Base-by-base conservation (phyloP, 2,113 vertebrate genomes). In the Mesitornis unicolor region DNA sequence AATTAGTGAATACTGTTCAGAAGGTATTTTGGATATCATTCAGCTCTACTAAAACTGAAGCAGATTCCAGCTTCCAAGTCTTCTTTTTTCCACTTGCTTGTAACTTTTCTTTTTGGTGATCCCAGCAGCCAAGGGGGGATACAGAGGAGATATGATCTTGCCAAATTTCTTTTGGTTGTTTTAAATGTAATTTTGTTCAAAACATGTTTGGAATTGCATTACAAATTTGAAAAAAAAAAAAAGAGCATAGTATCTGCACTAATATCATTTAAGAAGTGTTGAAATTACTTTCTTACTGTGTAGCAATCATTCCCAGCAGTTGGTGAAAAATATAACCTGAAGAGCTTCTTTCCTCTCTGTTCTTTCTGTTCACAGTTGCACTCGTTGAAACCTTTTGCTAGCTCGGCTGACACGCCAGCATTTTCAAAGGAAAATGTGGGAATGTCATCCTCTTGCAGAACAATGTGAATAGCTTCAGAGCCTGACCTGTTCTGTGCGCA, bases 111-210 rank as follows among this genome's bases (percentile, higher is more conserved):
- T 83, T 96, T 94, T 82, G 61, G 75, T 91, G 79, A 95, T 93
- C 82, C 67, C 65, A 90, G 63, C 74, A 96, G 79, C 79, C 87
- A 71, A 73, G 36, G 9, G 59, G 63, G 35, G 51, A n/a, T 84
- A 50, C 22, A 33, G 90, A 94, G 76, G 54, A 92, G 90, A 86
- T 93, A 92, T 0, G 6, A 92, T 92, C 79, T 92, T 94, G 93
- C 87, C 96, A 96, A 80, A 93, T 90, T 96, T 96, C 82, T 94
- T 95, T 94, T 93, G 92, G 85, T 95, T 79, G 82, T 92, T 96
- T 93, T 95, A 94, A 94, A 83, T 88, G 92, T 90, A 88, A 93
- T 94, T 93, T 91, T 90, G 68, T 96, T 90, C 78, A 92, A 90
- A 93, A 90, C 12, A 3, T 93, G 82, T 95, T 92, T 86, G 79